Evolutionary conservation across 2,888 invertebrate genomes (phyloP), one percentile per base, ranked within the genome.

Genomic region (Rotaria sp.): DNA sequence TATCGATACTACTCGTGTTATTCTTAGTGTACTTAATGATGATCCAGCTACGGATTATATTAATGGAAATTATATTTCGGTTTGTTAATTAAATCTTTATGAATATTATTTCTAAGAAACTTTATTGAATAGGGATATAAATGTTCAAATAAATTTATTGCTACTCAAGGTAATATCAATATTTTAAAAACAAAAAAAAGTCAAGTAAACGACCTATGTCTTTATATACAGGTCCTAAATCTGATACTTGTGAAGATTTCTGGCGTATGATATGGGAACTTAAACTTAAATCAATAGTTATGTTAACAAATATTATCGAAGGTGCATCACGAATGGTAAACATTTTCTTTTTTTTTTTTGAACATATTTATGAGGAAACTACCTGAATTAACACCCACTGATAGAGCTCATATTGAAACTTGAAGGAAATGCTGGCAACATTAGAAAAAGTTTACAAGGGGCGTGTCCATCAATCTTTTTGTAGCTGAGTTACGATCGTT

Each of bases 11-110:
- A 80, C 80, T 45, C 80, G 80, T n/a, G 80, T 80, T 13, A n/a
- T 80, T n/a, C 45, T 80, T 24, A 80, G 45, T 80, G 2, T n/a
- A 80, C 18, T 80, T 5, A 45, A 45, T 26, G 26, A 80, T 80
- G 80, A 80, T 80, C 80, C 80, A 45, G 80, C 80, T 26, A 80
- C 80, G 11, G 80, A 80, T 80, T 80, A 80, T 80, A 80, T 80
- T 3, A 80, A 80, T 80, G 80, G 45, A 41, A 80, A 80, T 45
- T 80, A 80, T 45, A 45, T 80, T n/a, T 80, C 80, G n/a, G 67
- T 67, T 67, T 21, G 67, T 67, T 15, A 3, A 67, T 67, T 24
- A 7, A 15, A 18, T 18, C 1, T 21, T 67, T 7, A 21, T 18
- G 1, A 35, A 38, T 7, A 67, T 35, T 10, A 2, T 35, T 67